Base-by-base conservation (phyloP, 2,797 vertebrate genomes). In the Rachycentron canadum region DNA sequence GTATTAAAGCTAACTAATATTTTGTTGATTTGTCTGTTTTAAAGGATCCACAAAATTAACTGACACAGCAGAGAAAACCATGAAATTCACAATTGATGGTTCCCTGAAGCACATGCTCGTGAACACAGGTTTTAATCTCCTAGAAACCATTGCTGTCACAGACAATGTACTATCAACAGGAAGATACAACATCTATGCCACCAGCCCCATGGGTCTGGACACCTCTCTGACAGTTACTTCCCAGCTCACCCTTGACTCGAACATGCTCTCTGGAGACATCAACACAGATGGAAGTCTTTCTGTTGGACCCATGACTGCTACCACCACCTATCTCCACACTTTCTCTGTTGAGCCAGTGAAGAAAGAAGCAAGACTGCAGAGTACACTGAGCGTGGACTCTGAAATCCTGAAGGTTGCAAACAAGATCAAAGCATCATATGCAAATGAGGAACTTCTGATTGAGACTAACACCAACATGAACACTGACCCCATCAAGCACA, bases 81-180 rank as follows among this genome's bases (percentile, higher is more conserved):
- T 95, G 47, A 94, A 88, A 38, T 70, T 87, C 30, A 86, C 85
- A 5, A 81, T 94, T 3, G 94, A 95, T 73, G 95, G 93, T 73
- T 91, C 94, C 73, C 82, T 98, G 82, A 91, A 81, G n/a, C 97
- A 98, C 88, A 94, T 91, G 65, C 73, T 97, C 47, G 70, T 98
- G 63, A 91, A 94, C 63, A 95, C 96, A 80, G 92, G 67, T 63
- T 90, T 97, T 71, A 95, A 90, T 75, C 30, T 95, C 23, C 86
- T 86, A 25, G 93, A 96, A 57, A 92, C 93, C 60, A 62, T 88
- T 84, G 78, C 85, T 59, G 59, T 92, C 57, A 88, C 82, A 49
- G 93, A 95, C 32, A 89, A 47, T 55, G 59, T 95, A 8, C 77
- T 87, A 63, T 67, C 89, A 64, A 96, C 94, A 88, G 93, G 93